Evolutionary conservation across 2,113 vertebrate species (phyloP).

Genomic region (Platycercus adscitus): DNA sequence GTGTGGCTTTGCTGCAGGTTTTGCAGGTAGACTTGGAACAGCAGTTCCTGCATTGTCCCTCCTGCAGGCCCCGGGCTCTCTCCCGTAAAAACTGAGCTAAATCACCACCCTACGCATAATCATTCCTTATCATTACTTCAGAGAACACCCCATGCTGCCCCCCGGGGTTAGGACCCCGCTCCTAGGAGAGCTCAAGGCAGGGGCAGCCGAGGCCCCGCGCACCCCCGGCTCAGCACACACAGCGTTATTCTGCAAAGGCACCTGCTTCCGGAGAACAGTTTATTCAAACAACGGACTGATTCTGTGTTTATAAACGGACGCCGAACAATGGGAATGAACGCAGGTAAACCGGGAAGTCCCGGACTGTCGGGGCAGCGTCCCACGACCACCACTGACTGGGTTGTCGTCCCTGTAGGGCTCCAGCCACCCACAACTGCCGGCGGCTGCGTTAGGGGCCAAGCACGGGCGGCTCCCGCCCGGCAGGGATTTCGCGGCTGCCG

Average conservation of each 20-base stretch:
- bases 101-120: rapidly evolving
- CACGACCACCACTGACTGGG: neutral
- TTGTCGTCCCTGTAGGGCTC: neutral
- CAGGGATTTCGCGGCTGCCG: too few relatives aligned
- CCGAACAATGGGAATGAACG: neutral
- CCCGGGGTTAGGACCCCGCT: neutral
- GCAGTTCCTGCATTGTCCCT: neutral
- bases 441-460: too few relatives aligned
- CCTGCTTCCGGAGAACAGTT: neutral
- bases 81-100: rapidly evolving
- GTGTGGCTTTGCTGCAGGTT: neutral
- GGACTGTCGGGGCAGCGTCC: neutral
- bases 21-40: rapidly evolving
- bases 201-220: neutral
- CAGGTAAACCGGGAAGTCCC: neutral
- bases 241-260: neutral
- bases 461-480: neutral
- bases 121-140: neutral
- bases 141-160: neutral
- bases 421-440: neutral
- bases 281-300: neutral
- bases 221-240: neutral
- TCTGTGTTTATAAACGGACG: neutral
- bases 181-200: neutral
- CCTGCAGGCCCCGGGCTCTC: neutral